phyloP scores from a whole-genome alignment of 2,888 invertebrate genomes.

The Lochmaea crataegi region DNA sequence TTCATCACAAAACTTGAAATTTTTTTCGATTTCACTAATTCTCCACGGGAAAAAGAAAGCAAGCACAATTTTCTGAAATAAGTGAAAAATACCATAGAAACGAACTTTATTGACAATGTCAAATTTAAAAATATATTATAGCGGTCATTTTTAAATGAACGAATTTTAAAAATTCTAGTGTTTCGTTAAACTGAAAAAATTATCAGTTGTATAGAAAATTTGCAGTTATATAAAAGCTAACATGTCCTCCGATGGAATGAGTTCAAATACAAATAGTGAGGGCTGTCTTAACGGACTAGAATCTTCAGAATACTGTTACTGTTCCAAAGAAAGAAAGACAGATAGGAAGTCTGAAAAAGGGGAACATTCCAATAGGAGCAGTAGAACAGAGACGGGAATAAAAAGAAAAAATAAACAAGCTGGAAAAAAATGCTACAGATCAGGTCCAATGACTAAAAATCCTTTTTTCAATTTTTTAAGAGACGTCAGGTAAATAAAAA shows the following conservation, averaged over 20 bases:
- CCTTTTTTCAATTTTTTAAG: constrained; percentile 58
- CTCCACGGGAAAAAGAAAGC: too few species aligned
- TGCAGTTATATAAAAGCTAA: background rate
- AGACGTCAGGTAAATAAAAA: constrained; percentile 41
- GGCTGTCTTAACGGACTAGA: background rate
- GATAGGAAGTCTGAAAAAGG: background rate
- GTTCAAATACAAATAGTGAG: background rate
- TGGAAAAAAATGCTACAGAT: constrained; percentile 25
- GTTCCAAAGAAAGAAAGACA: background rate
- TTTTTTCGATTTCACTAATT: too few species aligned
- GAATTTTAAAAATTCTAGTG: background rate
- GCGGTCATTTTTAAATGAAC: background rate
- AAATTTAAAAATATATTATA: background rate
- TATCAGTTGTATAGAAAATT: background rate
- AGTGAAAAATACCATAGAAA: too few species aligned
- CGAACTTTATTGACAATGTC: background rate
- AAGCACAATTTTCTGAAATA: too few species aligned
- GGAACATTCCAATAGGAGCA: background rate
- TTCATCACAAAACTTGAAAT: too few species aligned
- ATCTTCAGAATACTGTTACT: constrained; percentile 11
- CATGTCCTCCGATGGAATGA: constrained; percentile 1
- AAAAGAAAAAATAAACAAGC: background rate
- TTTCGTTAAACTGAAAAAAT: background rate
- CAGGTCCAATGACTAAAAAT: constrained; percentile 47
- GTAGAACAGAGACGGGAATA: background rate